Percentiles rank a stretch among this genome's conserved stretches.
Evolutionary conservation across 2,888 invertebrate species (phyloP).

Genomic region (Lutraria lutraria): DNA sequence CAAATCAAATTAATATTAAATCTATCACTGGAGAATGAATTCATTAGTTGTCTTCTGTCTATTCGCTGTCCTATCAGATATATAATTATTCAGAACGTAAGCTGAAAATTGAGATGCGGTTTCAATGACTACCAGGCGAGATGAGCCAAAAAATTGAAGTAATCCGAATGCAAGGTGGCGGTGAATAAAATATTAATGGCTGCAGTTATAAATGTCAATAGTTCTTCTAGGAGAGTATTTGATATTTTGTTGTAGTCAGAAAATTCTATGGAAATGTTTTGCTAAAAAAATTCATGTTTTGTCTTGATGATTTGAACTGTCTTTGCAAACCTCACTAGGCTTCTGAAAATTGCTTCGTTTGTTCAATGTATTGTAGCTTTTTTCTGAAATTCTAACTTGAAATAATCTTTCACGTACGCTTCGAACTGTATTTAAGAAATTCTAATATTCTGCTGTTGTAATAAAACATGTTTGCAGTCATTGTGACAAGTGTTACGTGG

Average conservation of each 20-base stretch:
- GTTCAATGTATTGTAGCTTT: background rate
- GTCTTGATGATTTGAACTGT: background rate
- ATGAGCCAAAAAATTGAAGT: background rate
- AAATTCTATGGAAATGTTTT: background rate
- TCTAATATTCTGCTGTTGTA: no score
- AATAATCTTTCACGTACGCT: no score
- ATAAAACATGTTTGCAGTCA: no score
- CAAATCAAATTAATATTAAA: conserved; percentile 21
- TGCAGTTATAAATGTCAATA: conserved; percentile 6
- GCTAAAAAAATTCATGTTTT: background rate
- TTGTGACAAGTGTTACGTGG: no score
- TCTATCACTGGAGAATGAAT: background rate
- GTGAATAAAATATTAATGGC: conserved; percentile 6
- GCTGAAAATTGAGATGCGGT: background rate
- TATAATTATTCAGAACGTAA: conserved; percentile 4
- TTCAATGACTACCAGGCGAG: background rate
- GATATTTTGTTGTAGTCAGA: background rate
- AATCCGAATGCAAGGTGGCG: background rate
- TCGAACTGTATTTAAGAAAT: no score
- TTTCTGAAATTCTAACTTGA: background rate
- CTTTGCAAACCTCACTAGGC: background rate
- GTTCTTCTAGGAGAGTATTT: background rate
- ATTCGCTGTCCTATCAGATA: background rate
- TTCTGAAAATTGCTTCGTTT: background rate
- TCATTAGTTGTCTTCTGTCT: conserved; percentile 10